phyloP scores from a whole-genome alignment of 2,113 vertebrate genomes.

The Poicephalus gulielmi region DNA sequence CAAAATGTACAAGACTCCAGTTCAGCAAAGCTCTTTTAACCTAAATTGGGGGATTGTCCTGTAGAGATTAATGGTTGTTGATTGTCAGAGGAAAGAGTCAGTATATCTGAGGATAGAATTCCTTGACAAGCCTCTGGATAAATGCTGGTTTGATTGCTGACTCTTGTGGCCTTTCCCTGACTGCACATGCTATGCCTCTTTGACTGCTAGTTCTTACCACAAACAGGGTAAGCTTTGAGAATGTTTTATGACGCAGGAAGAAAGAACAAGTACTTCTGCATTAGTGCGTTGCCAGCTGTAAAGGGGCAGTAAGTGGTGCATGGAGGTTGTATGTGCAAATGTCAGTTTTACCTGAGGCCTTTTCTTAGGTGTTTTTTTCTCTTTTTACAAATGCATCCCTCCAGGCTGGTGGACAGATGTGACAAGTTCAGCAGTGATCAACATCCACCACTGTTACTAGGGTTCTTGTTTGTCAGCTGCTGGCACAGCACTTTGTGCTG shows the following conservation, averaged over 20 bases:
- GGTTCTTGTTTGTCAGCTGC: background rate
- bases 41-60: background rate
- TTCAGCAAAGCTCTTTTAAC: background rate
- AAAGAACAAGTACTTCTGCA: background rate
- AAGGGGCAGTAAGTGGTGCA: background rate
- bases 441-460: background rate
- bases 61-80: background rate
- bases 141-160: background rate
- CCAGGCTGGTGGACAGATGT: background rate
- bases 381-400: background rate
- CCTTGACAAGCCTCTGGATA: background rate
- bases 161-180: constrained; percentile 30
- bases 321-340: background rate
- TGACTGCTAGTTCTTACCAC: background rate
- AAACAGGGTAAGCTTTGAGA: background rate
- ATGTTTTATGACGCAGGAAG: background rate
- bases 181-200: constrained; percentile 5
- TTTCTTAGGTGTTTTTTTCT: background rate
- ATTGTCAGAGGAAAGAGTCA: background rate
- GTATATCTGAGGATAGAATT: background rate
- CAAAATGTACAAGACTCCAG: background rate
- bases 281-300: background rate
- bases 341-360: background rate
- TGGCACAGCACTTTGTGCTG: background rate
- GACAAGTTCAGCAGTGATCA: background rate